Base-by-base conservation (phyloP, 2,888 invertebrate species). In the Macrostomum cliftonense region DNA sequence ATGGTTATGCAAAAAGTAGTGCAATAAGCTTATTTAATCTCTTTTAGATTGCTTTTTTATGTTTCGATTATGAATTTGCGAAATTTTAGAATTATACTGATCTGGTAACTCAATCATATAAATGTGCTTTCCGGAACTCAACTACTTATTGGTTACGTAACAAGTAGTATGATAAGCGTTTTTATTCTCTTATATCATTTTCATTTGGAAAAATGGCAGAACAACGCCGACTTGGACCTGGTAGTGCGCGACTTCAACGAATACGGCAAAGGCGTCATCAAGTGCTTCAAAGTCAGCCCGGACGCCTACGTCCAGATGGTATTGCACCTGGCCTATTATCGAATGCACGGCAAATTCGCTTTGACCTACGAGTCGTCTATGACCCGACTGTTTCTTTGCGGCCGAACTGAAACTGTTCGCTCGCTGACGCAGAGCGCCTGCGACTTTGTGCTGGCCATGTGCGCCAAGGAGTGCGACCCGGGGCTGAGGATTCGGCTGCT, bases 301-400 rank as follows among this genome's bases (percentile, higher is more conserved):
- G 74, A 74, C 61, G 73, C 73, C 11, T 74, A 67, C 54, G 64
- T 74, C 12, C 74, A 74, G 59, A 62, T 71, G 55, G 72, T 73
- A 0, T 57, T 74, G 11, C 73, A 73, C 56, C 52, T 72, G 19
- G 71, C 73, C 0, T 73, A 72, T 53, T 71, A 61, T 53, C 66
- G 64, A 52, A 67, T 71, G 52, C 56, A 63, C 14, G 68, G 68
- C 2, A 65, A 64, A 52, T 69, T 72, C 57, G 70, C 69, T 2
- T 62, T 72, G 50, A 73, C 73, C 5, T 74, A 74, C 55, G 73
- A 74, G 58, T 69, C 74, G 0, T 70, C 71, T 14, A 73, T 73
- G 71, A 74, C 73, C 1, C 58, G 74, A 14, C 59, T 74, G 2
- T 74, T 70, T 55, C 62, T 70, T 19, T 57, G 63, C 48, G 73